Evolutionary conservation across 2,113 vertebrate genomes (phyloP).

Genomic region (Aptenodytes patagonicus): DNA sequence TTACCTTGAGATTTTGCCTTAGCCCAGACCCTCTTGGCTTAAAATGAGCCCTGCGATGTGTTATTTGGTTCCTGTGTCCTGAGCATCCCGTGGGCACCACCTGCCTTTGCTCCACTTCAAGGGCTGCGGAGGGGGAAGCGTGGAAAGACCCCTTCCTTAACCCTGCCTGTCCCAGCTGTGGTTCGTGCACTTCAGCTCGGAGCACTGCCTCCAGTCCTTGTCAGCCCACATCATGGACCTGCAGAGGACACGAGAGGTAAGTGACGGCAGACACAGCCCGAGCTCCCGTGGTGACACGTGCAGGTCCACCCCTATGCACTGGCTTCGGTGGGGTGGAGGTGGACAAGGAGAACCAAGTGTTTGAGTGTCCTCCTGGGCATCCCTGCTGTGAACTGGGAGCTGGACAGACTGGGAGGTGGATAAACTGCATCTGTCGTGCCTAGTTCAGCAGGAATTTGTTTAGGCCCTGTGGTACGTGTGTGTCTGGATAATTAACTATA

Average conservation of each 20-base stretch:
- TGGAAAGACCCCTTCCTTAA: not conserved
- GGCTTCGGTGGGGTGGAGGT: not conserved
- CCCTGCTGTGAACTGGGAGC: not conserved
- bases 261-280: not conserved
- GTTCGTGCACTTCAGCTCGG: constrained; percentile 68
- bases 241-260: constrained; percentile 63
- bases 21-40: not conserved
- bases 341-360: not conserved
- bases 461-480: fast-evolving
- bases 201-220: constrained; percentile 64
- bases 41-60: not conserved
- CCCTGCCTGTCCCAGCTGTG: constrained; percentile 64
- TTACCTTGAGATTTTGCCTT: not conserved
- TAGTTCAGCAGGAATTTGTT: not conserved
- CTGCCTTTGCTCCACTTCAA: not conserved
- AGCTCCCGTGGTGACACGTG: fast-evolving
- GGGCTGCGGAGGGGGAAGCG: fast-evolving
- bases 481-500: not conserved
- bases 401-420: not conserved
- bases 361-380: not conserved
- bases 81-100: not conserved
- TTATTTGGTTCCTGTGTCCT: not conserved
- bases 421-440: not conserved
- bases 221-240: constrained; percentile 56
- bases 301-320: fast-evolving